phyloP scores from a whole-genome alignment of 2,888 invertebrate genomes.

The Furcula furcula region DNA sequence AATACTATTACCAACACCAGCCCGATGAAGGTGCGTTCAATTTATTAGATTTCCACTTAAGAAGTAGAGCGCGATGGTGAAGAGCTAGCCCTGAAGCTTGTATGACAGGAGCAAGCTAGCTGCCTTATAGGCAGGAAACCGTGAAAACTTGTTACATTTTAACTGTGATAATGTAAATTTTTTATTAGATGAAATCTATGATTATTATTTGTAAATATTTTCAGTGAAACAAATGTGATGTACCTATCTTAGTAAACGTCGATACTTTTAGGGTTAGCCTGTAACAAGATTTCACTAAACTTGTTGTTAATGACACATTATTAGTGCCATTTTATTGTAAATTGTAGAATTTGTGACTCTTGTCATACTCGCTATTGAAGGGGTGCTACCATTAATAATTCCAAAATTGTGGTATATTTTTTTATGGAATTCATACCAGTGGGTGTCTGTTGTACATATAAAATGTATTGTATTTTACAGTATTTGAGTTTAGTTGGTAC shows the following conservation, averaged over 20 bases:
- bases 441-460: constrained; percentile 78
- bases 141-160: constrained; percentile 82
- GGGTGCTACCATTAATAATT: constrained; percentile 83
- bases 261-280: constrained; percentile 75
- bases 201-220: constrained; percentile 75
- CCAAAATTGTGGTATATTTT: constrained; percentile 80
- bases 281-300: constrained; percentile 80
- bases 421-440: constrained; percentile 80
- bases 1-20: constrained; percentile 81
- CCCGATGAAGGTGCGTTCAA: constrained; percentile 83
- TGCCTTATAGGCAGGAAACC: constrained; percentile 61
- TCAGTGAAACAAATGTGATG: constrained; percentile 67
- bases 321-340: constrained; percentile 81
- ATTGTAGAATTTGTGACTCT: constrained; percentile 80
- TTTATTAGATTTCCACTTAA: constrained; percentile 81
- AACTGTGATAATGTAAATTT: constrained; percentile 79
- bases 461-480: constrained; percentile 79
- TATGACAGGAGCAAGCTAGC: constrained; percentile 82
- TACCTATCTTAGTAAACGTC: constrained; percentile 65
- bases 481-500: constrained; percentile 80
- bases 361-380: constrained; percentile 82
- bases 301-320: constrained; percentile 78
- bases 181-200: constrained; percentile 78
- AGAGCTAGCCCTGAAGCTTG: constrained; percentile 82
- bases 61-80: constrained; percentile 83